phyloP scores from a whole-genome alignment of 2,888 invertebrate genomes.

The Siphlonurus alternatus region DNA sequence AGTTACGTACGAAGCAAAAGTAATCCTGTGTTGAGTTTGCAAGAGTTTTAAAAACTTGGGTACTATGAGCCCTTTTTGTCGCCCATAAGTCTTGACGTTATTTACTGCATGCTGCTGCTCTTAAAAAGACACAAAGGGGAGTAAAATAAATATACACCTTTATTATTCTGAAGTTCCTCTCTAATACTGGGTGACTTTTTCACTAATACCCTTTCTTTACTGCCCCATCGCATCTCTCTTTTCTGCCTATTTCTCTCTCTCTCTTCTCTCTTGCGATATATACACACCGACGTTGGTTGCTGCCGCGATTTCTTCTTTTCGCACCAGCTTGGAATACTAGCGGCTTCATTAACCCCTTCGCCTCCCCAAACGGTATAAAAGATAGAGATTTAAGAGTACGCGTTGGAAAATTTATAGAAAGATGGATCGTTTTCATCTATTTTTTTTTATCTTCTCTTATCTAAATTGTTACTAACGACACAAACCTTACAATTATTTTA shows the following conservation, averaged over 20 bases:
- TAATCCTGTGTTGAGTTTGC: no score
- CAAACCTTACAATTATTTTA: no score
- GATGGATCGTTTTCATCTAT: no score
- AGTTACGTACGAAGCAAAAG: neutral
- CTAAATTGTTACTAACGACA: no score
- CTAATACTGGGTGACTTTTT: neutral
- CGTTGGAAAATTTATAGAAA: no score
- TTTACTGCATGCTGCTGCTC: neutral
- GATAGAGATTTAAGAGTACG: neutral
- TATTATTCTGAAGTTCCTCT: neutral
- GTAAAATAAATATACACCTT: neutral
- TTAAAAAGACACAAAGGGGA: neutral
- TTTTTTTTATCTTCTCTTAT: no score
- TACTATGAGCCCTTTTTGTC: neutral
- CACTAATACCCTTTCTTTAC: neutral
- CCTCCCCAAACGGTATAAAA: neutral
- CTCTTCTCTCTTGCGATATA: neutral
- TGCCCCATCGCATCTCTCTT: no score
- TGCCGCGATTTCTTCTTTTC: neutral
- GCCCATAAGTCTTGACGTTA: neutral
- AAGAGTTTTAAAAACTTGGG: neutral
- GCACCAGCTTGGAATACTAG: neutral
- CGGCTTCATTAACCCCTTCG: neutral
- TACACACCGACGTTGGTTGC: no score
- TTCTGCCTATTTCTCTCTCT: neutral